Evolutionary conservation across 2,888 invertebrate species (phyloP).

Genomic region (Drosophila bunnanda): DNA sequence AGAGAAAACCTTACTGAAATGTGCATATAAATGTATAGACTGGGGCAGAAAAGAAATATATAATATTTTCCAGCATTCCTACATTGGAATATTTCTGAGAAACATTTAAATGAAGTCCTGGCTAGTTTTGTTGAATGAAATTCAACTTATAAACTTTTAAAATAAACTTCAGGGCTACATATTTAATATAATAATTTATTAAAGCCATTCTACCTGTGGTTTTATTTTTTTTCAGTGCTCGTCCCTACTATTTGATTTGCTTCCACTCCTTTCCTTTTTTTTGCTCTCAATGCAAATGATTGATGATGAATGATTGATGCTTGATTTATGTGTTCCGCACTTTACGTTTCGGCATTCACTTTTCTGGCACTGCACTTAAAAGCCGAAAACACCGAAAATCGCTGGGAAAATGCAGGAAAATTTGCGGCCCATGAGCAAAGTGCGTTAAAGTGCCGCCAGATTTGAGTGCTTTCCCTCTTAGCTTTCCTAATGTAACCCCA

Average conservation of each 20-base stretch:
- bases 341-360: conserved; percentile 17
- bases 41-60: not conserved
- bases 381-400: conserved; percentile 24
- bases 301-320: conserved; percentile 78
- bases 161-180: not conserved
- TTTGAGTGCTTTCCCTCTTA: conserved; percentile 34
- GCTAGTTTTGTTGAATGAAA: not conserved
- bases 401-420: conserved; percentile 50
- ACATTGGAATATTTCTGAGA: not conserved
- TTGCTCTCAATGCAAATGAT: conserved; percentile 48
- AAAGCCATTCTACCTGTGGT: not conserved
- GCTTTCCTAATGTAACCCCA: conserved; percentile 1
- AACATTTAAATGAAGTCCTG: not conserved
- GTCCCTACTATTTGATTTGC: not conserved
- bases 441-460: conserved; percentile 64
- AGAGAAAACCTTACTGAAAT: too few species aligned
- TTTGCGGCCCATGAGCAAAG: conserved; percentile 38
- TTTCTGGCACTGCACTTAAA: conserved; percentile 29
- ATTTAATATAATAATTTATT: not conserved
- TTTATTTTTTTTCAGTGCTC: not conserved
- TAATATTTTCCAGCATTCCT: not conserved
- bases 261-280: not conserved
- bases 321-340: conserved; percentile 54
- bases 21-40: not conserved
- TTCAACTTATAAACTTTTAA: not conserved